Conservation (phyloP, 37 sponge, comb jelly and placozoan species). For the Geodia barretti region DNA sequence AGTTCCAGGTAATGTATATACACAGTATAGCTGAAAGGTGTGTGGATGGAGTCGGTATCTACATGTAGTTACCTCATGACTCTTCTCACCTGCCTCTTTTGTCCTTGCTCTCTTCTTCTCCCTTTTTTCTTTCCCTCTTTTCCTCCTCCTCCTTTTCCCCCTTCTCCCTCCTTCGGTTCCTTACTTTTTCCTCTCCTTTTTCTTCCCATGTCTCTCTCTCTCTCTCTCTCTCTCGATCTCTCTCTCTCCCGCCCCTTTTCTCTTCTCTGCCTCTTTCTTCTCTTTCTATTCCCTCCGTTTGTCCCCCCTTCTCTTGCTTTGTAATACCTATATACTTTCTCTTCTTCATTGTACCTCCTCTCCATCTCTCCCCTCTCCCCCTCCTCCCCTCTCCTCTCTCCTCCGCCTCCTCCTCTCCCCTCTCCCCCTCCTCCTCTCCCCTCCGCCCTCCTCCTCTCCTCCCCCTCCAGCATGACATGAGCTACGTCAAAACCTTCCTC, state of each 20-base stretch:
- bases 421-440: not conserved
- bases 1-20: constrained; percentile 52
- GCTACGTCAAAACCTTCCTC: not conserved
- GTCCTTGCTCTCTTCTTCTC: no score
- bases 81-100: not conserved
- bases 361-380: not conserved
- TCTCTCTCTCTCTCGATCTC: not conserved
- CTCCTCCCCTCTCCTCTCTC: constrained; percentile 11
- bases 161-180: no score
- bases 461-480: not conserved
- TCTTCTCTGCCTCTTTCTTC: not conserved
- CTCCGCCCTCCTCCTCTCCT: not conserved
- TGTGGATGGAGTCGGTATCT: not conserved
- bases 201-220: not conserved
- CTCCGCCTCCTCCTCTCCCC: not conserved
- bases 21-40: no score
- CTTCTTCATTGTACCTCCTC: not conserved
- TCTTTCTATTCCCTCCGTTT: not conserved
- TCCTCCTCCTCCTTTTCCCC: no score
- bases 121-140: no score
- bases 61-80: not conserved
- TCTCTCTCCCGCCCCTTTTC: not conserved
- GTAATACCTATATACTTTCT: no score
- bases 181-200: no score
- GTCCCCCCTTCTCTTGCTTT: not conserved